Conservation (phyloP, 2,888 invertebrate genomes). For the Dicyrtomina minuta region DNA sequence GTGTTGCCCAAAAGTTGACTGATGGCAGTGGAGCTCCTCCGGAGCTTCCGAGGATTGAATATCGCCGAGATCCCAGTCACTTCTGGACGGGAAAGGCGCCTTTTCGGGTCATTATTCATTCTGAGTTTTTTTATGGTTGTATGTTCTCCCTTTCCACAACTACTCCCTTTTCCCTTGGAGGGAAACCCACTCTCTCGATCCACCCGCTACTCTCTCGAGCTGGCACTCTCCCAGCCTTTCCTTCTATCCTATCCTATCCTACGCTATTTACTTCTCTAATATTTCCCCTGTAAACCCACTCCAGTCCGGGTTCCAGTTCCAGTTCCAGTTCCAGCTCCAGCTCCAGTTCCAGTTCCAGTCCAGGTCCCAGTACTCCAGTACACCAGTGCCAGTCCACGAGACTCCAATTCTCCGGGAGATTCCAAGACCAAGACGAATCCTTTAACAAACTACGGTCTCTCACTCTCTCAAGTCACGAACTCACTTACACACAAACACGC, state of each 20-base stretch:
- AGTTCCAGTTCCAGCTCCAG: too few relatives aligned
- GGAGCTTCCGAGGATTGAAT: slow-evolving; percentile 68
- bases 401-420: slow-evolving; percentile 14
- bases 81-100: slow-evolving; percentile 53
- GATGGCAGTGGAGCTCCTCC: slow-evolving; percentile 52
- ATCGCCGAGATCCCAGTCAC: slow-evolving; percentile 67
- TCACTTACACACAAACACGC: slow-evolving; percentile 16
- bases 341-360: too few relatives aligned
- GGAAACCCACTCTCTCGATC: background rate
- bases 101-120: slow-evolving; percentile 46
- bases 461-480: slow-evolving; percentile 21
- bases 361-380: too few relatives aligned
- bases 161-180: too few relatives aligned
- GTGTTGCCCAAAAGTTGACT: slow-evolving; percentile 55
- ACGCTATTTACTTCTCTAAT: slow-evolving; percentile 12
- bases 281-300: too few relatives aligned
- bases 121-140: slow-evolving; percentile 44
- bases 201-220: slow-evolving; percentile 21
- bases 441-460: background rate
- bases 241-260: slow-evolving; percentile 32
- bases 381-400: slow-evolving; percentile 24
- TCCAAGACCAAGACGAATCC: background rate
- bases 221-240: slow-evolving; percentile 4
- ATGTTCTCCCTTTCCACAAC: background rate
- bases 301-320: background rate